A percentile compares a stretch with the other conserved stretches of the same genome.
Conservation (phyloP, 2,113 vertebrate species). For the Mastomys natalensis region DNA sequence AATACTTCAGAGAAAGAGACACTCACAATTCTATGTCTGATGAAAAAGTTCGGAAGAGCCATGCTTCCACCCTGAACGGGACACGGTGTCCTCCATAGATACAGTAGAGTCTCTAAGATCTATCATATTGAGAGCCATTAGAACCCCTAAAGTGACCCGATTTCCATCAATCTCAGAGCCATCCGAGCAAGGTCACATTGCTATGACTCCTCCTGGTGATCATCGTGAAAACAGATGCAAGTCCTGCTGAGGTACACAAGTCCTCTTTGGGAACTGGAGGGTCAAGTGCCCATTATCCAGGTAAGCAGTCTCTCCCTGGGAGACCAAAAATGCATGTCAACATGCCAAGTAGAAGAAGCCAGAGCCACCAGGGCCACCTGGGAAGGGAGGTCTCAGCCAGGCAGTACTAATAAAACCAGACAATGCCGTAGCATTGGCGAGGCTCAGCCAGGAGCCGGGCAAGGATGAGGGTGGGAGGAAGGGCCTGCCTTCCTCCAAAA, state of each 20-base stretch:
- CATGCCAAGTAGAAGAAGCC: constrained; percentile 54
- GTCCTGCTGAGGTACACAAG: constrained; percentile 63
- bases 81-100: background rate
- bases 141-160: constrained; percentile 71
- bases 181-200: constrained; percentile 71
- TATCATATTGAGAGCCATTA: constrained; percentile 56
- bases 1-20: constrained; percentile 55
- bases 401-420: constrained; percentile 82
- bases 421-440: constrained; percentile 45
- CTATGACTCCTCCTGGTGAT: constrained; percentile 50
- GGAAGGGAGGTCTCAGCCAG: constrained; percentile 72
- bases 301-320: constrained; percentile 58
- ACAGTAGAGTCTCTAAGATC: background rate
- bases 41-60: background rate
- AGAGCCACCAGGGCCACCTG: constrained; percentile 62
- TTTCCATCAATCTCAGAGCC: constrained; percentile 69
- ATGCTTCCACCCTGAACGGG: background rate
- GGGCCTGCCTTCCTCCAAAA: constrained; percentile 81
- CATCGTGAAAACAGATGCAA: constrained; percentile 66
- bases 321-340: constrained; percentile 65
- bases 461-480: constrained; percentile 57
- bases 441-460: constrained; percentile 63
- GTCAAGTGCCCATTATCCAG: constrained; percentile 81
- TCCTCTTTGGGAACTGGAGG: constrained; percentile 68
- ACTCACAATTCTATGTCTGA: constrained; percentile 14